Evolutionary conservation across 2,113 vertebrate genomes (phyloP).

Genomic region (Neomonachus schauinslandi): DNA sequence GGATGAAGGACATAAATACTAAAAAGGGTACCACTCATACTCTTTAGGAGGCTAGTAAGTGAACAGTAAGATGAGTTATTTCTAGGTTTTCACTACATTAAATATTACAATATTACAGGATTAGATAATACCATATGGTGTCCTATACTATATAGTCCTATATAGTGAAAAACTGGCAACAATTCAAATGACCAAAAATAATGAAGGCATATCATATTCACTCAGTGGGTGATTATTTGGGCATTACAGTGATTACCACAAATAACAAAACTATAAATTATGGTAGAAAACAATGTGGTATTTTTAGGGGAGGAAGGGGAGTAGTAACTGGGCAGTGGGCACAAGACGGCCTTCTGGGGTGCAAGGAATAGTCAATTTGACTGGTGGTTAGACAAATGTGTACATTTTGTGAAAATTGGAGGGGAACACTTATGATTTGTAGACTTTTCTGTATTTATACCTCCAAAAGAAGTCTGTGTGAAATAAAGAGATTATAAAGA

Average conservation of each 20-base stretch:
- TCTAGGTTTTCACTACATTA: background rate
- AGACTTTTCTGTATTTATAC: background rate
- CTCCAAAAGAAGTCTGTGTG: background rate
- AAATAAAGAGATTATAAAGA: background rate
- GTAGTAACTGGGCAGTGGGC: background rate
- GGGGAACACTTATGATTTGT: background rate
- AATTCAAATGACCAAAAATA: slow-evolving; percentile 9
- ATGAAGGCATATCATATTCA: background rate
- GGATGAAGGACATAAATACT: background rate
- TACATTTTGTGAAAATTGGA: slow-evolving; percentile 13
- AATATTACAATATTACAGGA: background rate
- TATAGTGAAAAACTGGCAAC: background rate
- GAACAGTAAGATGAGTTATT: background rate
- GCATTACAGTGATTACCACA: background rate
- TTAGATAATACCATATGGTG: background rate
- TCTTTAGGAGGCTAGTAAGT: background rate
- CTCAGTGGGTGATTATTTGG: background rate
- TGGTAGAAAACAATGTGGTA: background rate
- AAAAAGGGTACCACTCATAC: background rate
- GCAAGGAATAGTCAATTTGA: background rate
- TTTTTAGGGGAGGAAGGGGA: background rate
- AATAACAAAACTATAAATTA: background rate
- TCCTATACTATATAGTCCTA: background rate
- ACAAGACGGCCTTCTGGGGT: background rate
- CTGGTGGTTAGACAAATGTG: background rate